Conservation (phyloP, 2,888 invertebrate species). For the Brenthis ino region DNA sequence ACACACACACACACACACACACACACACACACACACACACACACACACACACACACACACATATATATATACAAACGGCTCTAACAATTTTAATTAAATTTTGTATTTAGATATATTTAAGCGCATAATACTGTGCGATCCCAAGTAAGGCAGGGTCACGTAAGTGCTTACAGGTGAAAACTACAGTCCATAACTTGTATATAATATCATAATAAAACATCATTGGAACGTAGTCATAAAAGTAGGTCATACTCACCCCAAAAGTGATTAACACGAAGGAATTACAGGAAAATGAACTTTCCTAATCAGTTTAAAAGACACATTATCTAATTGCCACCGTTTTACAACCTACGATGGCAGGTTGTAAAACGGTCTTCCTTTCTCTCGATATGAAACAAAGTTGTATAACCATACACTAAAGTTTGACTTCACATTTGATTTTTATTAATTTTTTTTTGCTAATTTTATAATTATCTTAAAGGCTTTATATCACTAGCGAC, state of each 20-base stretch:
- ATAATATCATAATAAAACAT: conserved; percentile 5
- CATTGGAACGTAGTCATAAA: not conserved
- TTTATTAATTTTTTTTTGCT: not conserved
- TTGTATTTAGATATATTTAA: no score
- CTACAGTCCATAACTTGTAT: not conserved
- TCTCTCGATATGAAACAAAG: conserved; percentile 15
- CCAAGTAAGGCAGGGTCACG: no score
- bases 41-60: no score
- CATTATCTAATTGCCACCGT: conserved; percentile 32
- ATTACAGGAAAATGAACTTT: conserved; percentile 18
- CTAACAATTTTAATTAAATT: no score
- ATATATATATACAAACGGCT: no score
- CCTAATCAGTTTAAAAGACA: conserved; percentile 30
- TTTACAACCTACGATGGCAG: conserved; percentile 18
- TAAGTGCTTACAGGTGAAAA: no score
- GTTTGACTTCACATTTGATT: not conserved
- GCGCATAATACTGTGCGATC: no score
- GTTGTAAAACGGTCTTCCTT: conserved; percentile 6
- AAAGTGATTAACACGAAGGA: conserved; percentile 16
- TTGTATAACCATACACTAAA: not conserved
- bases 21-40: no score
- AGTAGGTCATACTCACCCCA: conserved; percentile 16
- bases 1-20: no score
- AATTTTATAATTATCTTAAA: no score
- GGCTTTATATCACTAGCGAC: no score